A percentile compares a stretch with the other conserved stretches of the same genome.
These are phyloP conservation scores for Brachionus sp. DNA, from an alignment of 1,140 invertebrate genomes.

Conservation along the genomic window DNA sequence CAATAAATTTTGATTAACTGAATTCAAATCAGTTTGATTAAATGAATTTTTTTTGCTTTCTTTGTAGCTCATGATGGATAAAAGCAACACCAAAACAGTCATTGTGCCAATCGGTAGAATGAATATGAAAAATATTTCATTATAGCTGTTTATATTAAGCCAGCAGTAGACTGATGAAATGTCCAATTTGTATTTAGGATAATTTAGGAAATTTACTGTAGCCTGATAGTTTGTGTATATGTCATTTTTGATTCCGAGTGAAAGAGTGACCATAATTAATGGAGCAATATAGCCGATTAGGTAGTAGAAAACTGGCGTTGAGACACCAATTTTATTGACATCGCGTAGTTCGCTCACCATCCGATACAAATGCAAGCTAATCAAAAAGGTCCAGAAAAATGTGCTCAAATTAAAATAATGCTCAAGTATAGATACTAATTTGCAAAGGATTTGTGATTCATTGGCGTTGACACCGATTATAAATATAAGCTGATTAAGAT, in stretches of 20 bases:
- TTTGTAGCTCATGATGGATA: background rate
- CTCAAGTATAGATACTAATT: conserved; percentile 80
- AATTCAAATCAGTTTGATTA: conserved; percentile 34
- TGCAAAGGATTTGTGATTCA: conserved; percentile 66
- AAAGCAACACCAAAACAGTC: background rate
- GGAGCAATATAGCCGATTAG: conserved; percentile 79
- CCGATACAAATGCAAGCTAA: conserved; percentile 83
- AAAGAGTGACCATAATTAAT: conserved; percentile 5
- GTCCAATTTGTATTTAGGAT: conserved; percentile 28
- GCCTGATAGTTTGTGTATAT: conserved; percentile 38
- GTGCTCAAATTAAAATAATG: conserved; percentile 86
- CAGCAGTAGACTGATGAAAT: conserved; percentile 34
- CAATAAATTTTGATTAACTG: background rate
- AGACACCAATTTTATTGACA: conserved; percentile 81
- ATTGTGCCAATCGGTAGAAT: conserved; percentile 3
- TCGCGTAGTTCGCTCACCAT: conserved; percentile 92
- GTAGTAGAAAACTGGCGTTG: conserved; percentile 80
- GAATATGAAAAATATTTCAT: conserved; percentile 16
- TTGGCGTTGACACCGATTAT: conserved; percentile 65
- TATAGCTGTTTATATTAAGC: conserved; percentile 17
- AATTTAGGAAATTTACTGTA: conserved; percentile 25
- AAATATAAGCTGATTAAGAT: conserved; percentile 78
- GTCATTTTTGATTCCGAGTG: conserved; percentile 37
- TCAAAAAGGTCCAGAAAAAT: conserved; percentile 84
- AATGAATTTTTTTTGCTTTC: conserved; percentile 25